Evolutionary conservation across 2,888 invertebrate species (phyloP), one percentile per base, ranked within the genome.

Genomic region (Lycaena phlaeas): DNA sequence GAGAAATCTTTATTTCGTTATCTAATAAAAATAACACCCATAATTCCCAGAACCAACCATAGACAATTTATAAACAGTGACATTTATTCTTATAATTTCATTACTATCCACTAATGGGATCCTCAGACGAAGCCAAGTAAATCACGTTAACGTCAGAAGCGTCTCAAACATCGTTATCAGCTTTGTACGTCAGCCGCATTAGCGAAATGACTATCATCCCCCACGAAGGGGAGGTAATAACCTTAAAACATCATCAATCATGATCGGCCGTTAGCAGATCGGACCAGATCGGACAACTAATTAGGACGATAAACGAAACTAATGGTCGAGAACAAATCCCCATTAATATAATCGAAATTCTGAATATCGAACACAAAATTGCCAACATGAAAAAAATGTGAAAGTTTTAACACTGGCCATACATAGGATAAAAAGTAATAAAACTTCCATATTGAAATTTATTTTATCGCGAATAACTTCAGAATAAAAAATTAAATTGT

Each of bases 241-340:
- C 56, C 58, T 64, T 61, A 68, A 62, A 68, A 62, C 64, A 57
- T 51, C 73, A 81, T 81, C 77, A 76, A 79, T 81, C 81, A 81
- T 74, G 71, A 63, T 65, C 59, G 59, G 52, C 34, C 59, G 57
- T 57, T 64, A 57, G 56, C 47, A 43, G 46, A 48, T 17, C n/a
- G 7, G 10, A 12, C 31, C 14, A 27, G 53, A 50, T 48, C 56
- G 57, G 49, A 41, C 44, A 48, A 50, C 51, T 25, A 29, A 38
- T 38, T 38, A 38, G 17, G 11, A 27, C 27, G 12, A 38, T 17
- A 38, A 29, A 38, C 10, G 38, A 38, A 34, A 34, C 11, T 38
- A 14, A 22, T 38, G 29, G 14, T 52, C 59, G 59, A 58, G 59
- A 68, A 73, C 65, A 71, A 49, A 44, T 64, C 58, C 61, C 58